These are phyloP conservation scores for Epinephelus coioides DNA, from an alignment of 2,797 vertebrate species.

Conservation along the genomic window DNA sequence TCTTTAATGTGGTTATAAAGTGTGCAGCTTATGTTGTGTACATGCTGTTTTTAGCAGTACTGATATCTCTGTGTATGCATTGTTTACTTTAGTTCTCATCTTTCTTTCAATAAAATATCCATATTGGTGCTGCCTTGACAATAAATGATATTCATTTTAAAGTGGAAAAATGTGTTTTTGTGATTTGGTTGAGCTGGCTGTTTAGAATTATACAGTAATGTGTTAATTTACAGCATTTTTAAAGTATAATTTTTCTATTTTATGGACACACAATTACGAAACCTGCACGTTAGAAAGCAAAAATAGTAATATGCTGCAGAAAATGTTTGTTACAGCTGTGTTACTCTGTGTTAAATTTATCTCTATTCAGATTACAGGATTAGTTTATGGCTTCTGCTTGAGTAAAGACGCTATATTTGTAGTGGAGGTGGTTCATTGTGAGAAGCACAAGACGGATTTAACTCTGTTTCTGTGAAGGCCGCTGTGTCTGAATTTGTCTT, in stretches of 20 bases:
- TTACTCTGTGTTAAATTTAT: not conserved
- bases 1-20: conserved; percentile 23
- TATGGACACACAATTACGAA: not conserved
- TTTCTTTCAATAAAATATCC: conserved; percentile 48
- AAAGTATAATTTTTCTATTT: too few relatives aligned
- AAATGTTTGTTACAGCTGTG: not conserved
- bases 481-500: not conserved
- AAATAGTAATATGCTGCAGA: not conserved
- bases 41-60: conserved; percentile 11
- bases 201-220: not conserved
- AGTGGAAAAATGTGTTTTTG: not conserved
- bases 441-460: not conserved
- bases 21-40: conserved; percentile 14
- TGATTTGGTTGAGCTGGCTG: not conserved
- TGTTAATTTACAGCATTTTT: conserved; percentile 1
- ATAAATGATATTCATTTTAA: conserved; percentile 14
- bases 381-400: conserved; percentile 20
- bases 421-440: not conserved
- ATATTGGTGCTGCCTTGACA: conserved; percentile 55
- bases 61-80: conserved; percentile 9
- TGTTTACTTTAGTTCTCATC: conserved; percentile 15
- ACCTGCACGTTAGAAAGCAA: conserved; percentile 3
- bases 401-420: not conserved
- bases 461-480: conserved; percentile 10
- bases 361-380: conserved; percentile 10